Conservation (phyloP, 2,888 invertebrate species). For the Pristionchus mayeri region DNA sequence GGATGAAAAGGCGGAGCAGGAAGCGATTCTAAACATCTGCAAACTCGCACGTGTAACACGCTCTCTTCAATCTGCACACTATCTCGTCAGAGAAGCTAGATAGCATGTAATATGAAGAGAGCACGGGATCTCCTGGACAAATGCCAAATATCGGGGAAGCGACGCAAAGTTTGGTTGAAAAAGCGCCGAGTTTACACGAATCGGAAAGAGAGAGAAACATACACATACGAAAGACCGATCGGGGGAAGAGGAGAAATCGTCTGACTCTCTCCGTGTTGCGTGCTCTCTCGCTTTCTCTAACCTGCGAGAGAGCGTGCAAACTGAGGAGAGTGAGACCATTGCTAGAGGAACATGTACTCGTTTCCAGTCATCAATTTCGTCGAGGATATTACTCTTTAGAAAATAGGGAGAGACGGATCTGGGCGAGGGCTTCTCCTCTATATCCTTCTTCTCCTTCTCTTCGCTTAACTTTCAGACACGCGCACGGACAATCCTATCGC, state of each 20-base stretch:
- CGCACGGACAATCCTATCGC: too few species aligned
- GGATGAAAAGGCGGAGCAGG: not conserved
- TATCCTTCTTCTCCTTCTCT: not conserved
- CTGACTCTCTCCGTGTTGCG: too few species aligned
- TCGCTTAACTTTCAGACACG: not conserved
- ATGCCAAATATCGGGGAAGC: not conserved
- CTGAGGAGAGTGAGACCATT: not conserved
- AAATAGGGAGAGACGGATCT: not conserved
- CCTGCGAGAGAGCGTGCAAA: too few species aligned
- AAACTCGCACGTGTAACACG: not conserved
- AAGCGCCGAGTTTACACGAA: not conserved
- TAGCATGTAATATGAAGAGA: not conserved
- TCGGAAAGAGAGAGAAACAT: not conserved
- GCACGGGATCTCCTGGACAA: not conserved
- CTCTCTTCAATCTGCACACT: not conserved
- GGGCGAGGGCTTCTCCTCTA: not conserved
- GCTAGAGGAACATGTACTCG: constrained; percentile 33
- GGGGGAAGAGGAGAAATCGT: not conserved
- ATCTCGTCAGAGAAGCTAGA: not conserved
- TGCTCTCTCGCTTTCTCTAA: too few species aligned
- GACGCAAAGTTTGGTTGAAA: not conserved
- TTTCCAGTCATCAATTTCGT: constrained; percentile 8
- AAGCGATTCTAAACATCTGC: not conserved
- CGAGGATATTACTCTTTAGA: constrained; percentile 25
- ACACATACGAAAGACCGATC: not conserved